phyloP scores from a whole-genome alignment of 2,113 vertebrate genomes.

The Apteryx mantelli region DNA sequence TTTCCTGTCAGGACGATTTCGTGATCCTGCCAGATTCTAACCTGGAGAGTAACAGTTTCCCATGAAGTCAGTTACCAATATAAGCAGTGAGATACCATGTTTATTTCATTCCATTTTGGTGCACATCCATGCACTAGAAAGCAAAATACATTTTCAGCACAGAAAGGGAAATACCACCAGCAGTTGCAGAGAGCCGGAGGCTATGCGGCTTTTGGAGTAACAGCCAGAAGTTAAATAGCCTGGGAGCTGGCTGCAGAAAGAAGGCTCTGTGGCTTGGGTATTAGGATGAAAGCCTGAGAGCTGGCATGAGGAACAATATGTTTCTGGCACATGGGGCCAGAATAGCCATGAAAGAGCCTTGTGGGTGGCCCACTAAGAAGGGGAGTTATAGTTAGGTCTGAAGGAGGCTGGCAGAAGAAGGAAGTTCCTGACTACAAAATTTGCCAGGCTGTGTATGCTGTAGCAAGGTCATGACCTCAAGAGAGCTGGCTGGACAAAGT shows the following conservation, averaged over 20 bases:
- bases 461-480: constrained; percentile 21
- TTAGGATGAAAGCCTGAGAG: constrained; percentile 53
- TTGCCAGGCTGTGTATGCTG: constrained; percentile 17
- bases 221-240: constrained; percentile 34
- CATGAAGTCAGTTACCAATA: neutral
- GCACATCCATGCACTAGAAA: neutral
- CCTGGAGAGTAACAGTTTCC: neutral
- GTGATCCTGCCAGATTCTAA: neutral
- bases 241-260: constrained; percentile 16
- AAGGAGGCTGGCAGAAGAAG: constrained; percentile 33
- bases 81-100: neutral
- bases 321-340: constrained; percentile 32
- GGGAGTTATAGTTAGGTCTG: constrained; percentile 4
- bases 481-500: neutral
- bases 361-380: constrained; percentile 49
- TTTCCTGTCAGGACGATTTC: neutral
- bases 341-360: constrained; percentile 53
- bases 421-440: neutral
- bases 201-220: constrained; percentile 39
- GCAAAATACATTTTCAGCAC: neutral
- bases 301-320: constrained; percentile 16
- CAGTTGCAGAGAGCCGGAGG: constrained; percentile 11
- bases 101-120: neutral
- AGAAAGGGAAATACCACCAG: constrained; percentile 8
- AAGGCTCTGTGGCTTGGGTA: neutral